Conservation (phyloP, 2,888 invertebrate species). For the Muscina levida region DNA sequence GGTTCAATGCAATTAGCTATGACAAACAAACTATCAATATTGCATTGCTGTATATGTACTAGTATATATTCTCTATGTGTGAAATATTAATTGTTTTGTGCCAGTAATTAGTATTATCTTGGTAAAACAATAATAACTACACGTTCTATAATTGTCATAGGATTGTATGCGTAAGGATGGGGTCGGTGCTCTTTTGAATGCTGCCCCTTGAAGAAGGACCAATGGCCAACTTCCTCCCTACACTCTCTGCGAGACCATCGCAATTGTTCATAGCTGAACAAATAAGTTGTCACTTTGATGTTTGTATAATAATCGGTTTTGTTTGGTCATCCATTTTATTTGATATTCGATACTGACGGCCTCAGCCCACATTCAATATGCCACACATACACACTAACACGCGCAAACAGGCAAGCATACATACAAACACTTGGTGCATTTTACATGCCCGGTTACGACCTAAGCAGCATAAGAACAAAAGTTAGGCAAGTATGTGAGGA, state of each 20-base stretch:
- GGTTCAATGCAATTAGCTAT: not conserved
- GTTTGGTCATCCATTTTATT: conserved; percentile 74
- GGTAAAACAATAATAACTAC: not conserved
- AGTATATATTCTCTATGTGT: not conserved
- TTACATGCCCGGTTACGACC: too few relatives aligned
- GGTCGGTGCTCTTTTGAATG: too few relatives aligned
- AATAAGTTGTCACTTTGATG: conserved; percentile 70
- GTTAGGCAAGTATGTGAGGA: too few relatives aligned
- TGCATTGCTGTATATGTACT: conserved; percentile 1
- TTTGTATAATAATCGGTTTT: conserved; percentile 72
- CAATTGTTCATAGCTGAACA: conserved; percentile 54
- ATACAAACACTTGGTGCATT: conserved; percentile 6
- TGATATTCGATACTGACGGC: conserved; percentile 70
- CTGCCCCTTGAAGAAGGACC: not conserved
- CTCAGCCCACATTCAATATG: conserved; percentile 35
- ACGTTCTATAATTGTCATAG: not conserved
- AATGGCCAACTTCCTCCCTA: not conserved
- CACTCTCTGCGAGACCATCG: conserved; percentile 13
- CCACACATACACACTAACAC: conserved; percentile 5
- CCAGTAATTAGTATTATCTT: conserved; percentile 2
- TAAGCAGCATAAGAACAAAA: too few relatives aligned
- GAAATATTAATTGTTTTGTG: conserved; percentile 34
- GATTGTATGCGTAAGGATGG: not conserved
- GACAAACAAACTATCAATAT: not conserved
- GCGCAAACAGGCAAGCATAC: not conserved